Percentiles rank a stretch among this genome's conserved stretches.
These are phyloP conservation scores for Alethe castanea DNA, from an alignment of 2,113 vertebrate species.

Conservation along the genomic window DNA sequence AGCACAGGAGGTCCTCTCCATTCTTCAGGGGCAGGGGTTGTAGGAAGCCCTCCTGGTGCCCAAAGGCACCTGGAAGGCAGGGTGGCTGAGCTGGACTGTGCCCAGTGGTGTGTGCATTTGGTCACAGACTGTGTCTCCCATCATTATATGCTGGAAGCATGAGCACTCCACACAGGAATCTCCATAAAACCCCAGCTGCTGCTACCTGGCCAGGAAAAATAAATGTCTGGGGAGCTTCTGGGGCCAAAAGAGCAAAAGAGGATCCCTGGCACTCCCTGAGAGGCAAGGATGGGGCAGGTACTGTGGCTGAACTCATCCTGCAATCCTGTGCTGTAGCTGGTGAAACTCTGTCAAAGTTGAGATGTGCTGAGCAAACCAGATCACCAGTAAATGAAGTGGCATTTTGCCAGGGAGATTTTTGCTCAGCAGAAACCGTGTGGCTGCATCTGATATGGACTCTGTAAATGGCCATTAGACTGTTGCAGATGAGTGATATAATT, in stretches of 20 bases:
- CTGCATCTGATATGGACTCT: conserved; percentile 13
- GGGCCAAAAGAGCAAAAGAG: not conserved
- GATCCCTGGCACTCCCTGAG: rapidly evolving
- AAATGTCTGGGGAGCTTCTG: not conserved
- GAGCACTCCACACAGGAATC: not conserved
- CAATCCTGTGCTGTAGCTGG: not conserved
- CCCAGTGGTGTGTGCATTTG: not conserved
- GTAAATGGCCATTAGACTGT: conserved; percentile 28
- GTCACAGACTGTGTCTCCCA: not conserved
- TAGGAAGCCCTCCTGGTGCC: not conserved
- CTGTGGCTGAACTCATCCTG: not conserved
- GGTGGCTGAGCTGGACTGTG: not conserved
- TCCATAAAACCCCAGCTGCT: not conserved
- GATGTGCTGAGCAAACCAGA: not conserved
- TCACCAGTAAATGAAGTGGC: not conserved
- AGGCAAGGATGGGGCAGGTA: not conserved
- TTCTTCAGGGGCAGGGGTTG: not conserved
- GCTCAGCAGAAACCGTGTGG: not conserved
- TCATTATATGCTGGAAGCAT: not conserved
- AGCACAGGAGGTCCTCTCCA: not conserved
- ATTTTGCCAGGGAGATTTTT: conserved; percentile 18
- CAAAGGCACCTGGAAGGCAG: not conserved
- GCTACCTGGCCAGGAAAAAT: not conserved
- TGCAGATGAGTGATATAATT: not conserved
- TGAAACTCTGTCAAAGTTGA: not conserved